Conservation (phyloP, 1,140 invertebrate species). For the Polypedilum vanderplanki region DNA sequence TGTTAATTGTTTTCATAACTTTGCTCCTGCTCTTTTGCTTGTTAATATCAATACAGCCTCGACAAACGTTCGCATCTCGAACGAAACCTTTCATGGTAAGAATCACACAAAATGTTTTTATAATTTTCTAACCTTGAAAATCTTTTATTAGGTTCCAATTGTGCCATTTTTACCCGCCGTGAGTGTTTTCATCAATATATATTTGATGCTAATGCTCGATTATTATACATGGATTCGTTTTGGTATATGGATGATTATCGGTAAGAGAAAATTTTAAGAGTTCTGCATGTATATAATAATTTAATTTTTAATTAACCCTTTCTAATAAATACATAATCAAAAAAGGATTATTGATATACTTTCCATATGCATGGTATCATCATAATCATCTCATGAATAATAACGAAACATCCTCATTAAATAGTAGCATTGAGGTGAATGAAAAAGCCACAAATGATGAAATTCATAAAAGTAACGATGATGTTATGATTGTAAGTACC, state of each 20-base stretch:
- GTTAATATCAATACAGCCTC: constrained; percentile 5
- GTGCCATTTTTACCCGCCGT: constrained; percentile 62
- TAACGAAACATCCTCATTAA: neutral
- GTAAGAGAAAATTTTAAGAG: constrained; percentile 39
- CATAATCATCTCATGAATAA: neutral
- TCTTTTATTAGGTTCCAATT: constrained; percentile 50
- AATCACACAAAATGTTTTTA: neutral
- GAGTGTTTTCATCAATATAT: constrained; percentile 64
- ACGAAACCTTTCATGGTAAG: constrained; percentile 16
- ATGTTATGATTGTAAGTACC: neutral
- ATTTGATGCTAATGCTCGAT: constrained; percentile 63
- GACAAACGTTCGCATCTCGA: neutral
- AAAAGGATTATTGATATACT: neutral
- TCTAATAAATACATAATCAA: neutral
- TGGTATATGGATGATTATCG: constrained; percentile 58
- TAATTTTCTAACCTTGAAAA: too few species aligned
- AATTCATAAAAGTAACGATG: neutral
- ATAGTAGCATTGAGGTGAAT: neutral
- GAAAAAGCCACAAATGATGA: neutral
- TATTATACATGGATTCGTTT: constrained; percentile 65
- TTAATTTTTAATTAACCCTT: neutral
- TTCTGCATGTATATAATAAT: neutral
- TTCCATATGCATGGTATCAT: constrained; percentile 21
- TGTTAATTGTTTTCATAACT: neutral
- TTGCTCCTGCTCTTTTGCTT: neutral